Evolutionary conservation across 1,140 invertebrate species (phyloP).

Genomic region (Pollicipes pollicipes): DNA sequence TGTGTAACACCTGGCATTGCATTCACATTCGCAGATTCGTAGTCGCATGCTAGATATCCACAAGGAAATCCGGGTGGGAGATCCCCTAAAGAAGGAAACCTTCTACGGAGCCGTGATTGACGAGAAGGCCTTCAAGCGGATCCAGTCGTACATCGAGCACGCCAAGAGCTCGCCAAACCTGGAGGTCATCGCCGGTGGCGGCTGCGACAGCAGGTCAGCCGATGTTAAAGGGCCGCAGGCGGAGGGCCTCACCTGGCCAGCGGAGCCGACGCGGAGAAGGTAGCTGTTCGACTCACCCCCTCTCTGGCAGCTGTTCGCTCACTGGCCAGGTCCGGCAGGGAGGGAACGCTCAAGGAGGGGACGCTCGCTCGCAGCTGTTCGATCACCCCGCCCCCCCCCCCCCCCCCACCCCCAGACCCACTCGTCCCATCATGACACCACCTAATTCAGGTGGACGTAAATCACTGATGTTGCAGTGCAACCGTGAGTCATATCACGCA

Average conservation of each 20-base stretch:
- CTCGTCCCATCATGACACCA: too few species aligned
- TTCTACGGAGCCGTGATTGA: constrained; percentile 95
- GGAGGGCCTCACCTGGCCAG: too few species aligned
- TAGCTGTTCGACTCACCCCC: not conserved
- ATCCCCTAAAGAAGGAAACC: constrained; percentile 58
- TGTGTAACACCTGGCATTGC: too few species aligned
- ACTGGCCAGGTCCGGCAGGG: too few species aligned
- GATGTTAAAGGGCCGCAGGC: constrained; percentile 18
- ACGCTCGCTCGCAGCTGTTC: too few species aligned
- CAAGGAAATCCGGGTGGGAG: constrained; percentile 61
- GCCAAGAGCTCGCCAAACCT: constrained; percentile 60
- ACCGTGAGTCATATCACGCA: too few species aligned
- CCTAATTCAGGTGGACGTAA: too few species aligned
- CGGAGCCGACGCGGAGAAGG: not conserved
- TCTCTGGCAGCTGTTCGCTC: constrained; percentile 8
- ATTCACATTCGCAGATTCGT: constrained; percentile 7
- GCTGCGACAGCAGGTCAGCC: constrained; percentile 54
- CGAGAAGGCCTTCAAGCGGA: constrained; percentile 75
- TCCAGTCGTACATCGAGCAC: constrained; percentile 74
- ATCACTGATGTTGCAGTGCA: too few species aligned
- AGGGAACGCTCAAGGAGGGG: too few species aligned
- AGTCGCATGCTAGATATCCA: constrained; percentile 42
- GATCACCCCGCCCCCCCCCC: too few species aligned
- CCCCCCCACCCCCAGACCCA: too few species aligned
- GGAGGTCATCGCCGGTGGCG: constrained; percentile 73